phyloP scores from a whole-genome alignment of 1,140 invertebrate species.

The Bombus polaris region DNA sequence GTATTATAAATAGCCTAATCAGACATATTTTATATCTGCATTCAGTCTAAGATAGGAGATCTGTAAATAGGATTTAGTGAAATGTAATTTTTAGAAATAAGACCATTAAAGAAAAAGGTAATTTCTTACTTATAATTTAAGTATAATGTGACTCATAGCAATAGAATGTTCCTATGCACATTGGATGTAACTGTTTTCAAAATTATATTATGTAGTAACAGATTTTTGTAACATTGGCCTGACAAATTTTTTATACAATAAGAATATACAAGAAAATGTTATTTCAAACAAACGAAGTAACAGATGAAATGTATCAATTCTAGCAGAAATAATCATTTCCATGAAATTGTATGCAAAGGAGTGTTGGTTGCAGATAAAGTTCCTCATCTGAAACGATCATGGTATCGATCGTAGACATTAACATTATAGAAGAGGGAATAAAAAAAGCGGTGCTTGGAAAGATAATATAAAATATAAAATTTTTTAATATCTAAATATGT shows the following conservation, averaged over 20 bases:
- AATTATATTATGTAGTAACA: constrained; percentile 38
- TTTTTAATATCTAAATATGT: constrained; percentile 31
- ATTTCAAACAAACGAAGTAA: constrained; percentile 6
- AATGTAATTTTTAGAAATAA: constrained; percentile 62
- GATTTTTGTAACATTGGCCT: constrained; percentile 30
- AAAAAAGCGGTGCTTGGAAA: constrained; percentile 41
- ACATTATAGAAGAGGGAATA: constrained; percentile 33
- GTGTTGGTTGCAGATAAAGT: constrained; percentile 35
- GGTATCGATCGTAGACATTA: constrained; percentile 23
- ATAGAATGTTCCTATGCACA: constrained; percentile 66
- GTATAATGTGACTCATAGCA: constrained; percentile 50
- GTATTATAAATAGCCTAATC: constrained; percentile 54
- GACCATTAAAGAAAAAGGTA: constrained; percentile 52
- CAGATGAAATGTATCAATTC: constrained; percentile 24
- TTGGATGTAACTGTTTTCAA: constrained; percentile 52
- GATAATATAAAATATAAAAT: constrained; percentile 33
- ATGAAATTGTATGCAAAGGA: constrained; percentile 21
- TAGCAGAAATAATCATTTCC: constrained; percentile 19
- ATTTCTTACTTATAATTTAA: constrained; percentile 63
- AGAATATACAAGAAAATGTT: constrained; percentile 4
- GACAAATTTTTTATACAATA: constrained; percentile 25
- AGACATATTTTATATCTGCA: constrained; percentile 49
- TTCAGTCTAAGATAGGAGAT: constrained; percentile 50
- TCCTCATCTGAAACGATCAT: constrained; percentile 45
- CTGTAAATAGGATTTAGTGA: constrained; percentile 72